Base-by-base conservation (phyloP, 2,888 invertebrate species). In the Scaptomyza polygonia region DNA sequence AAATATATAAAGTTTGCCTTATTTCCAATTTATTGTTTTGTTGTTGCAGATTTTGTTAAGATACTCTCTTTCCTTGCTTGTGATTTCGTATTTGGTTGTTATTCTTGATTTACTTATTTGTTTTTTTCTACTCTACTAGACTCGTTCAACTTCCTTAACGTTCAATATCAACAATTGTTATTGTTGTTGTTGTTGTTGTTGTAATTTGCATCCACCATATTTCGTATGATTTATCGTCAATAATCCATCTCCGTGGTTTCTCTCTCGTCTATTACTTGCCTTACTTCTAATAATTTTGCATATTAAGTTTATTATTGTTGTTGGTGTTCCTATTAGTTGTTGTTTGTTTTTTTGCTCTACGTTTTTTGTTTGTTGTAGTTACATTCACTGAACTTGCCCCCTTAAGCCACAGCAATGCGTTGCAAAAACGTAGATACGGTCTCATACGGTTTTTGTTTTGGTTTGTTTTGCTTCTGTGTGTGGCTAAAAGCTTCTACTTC, bases 21-120 rank as follows among this genome's bases (percentile, higher is more conserved):
- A 74, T 77, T 81, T 81, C 40, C 81, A 80, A 81, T 81, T 84
- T 81, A 84, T 81, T 81, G 84, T 84, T 84, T 80, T 79, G 69
- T 71, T 47, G 65, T 83, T 82, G 57, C 83, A 79, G 55, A 71
- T 73, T 39, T 39, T 39, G 34, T 34, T n/a, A 34, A 34, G 32
- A 34, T 34, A 34, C 67, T 75, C 48, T 25, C 29, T 34, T 57
- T 25, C 29, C 39, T 59, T 49, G 52, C 45, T 77, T 70, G 57
- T 65, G 62, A 63, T 71, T 72, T 78, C 67, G 63, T 76, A 73
- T 84, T 81, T 81, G 84, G 81, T 81, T 81, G 63, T 21, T 21
- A 21, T 21, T 21, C 1, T 21, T 21, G 21, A 21, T 21, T 21
- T 21, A 21, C n/a, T 21, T 21, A 3, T 2, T 21, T 21, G 21